Conservation (phyloP, 2,797 vertebrate genomes). For the Bryconaethiops microstoma region DNA sequence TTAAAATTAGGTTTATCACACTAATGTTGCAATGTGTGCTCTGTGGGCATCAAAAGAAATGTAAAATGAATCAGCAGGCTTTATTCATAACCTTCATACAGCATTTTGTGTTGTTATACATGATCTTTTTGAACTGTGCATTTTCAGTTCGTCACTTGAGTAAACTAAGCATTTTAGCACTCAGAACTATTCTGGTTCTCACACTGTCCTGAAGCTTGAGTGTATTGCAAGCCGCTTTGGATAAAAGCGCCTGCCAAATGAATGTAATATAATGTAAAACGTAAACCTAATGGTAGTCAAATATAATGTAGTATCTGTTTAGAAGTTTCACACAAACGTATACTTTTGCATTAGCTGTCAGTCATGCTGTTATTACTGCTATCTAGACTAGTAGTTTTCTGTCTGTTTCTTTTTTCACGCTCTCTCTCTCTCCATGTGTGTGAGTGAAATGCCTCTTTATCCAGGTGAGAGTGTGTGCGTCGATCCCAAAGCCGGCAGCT, state of each 20-base stretch:
- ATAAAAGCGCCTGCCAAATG: too few relatives aligned
- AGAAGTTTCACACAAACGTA: not conserved
- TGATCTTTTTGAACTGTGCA: not conserved
- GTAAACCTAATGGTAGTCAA: too few relatives aligned
- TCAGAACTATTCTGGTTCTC: too few relatives aligned
- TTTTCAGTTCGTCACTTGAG: not conserved
- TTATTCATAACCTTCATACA: not conserved
- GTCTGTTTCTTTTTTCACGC: constrained; percentile 31
- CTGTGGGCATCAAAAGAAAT: not conserved
- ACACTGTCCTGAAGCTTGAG: too few relatives aligned
- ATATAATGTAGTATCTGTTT: not conserved
- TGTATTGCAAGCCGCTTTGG: too few relatives aligned
- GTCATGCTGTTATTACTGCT: not conserved
- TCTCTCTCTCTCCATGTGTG: constrained; percentile 27
- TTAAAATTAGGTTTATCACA: too few relatives aligned
- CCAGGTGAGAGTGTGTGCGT: constrained; percentile 68
- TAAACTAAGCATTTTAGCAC: not conserved
- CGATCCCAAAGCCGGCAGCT: constrained; percentile 77
- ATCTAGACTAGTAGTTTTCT: not conserved
- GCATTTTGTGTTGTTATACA: not conserved
- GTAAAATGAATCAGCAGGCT: not conserved
- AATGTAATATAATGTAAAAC: too few relatives aligned
- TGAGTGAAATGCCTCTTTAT: constrained; percentile 71
- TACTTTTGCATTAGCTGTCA: not conserved
- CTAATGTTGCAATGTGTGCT: too few relatives aligned